phyloP scores from a whole-genome alignment of 2,797 vertebrate genomes.

The Meriones psammophilus region DNA sequence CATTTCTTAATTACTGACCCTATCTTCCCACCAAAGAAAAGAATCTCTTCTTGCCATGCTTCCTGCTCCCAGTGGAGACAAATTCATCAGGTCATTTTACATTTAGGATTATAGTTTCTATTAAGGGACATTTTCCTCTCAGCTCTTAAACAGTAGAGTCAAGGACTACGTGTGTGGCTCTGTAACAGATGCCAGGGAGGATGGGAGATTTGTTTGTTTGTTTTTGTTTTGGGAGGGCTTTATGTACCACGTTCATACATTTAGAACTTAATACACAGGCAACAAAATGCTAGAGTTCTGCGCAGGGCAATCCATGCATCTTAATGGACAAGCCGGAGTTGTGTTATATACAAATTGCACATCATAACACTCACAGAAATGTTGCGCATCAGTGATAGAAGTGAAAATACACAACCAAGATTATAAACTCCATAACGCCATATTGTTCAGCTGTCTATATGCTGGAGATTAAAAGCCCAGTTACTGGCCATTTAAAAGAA shows the following conservation, averaged over 20 bases:
- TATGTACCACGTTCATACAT: background rate
- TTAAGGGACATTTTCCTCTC: background rate
- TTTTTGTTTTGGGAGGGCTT: background rate
- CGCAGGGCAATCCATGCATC: background rate
- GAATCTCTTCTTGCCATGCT: background rate
- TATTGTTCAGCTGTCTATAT: slow-evolving; percentile 82
- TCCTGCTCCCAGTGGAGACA: background rate
- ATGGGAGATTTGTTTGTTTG: background rate
- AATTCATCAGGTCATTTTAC: background rate
- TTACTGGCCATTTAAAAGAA: slow-evolving; percentile 85
- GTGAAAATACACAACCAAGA: slow-evolving; percentile 74
- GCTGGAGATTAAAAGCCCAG: slow-evolving; percentile 82
- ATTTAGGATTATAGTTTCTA: background rate
- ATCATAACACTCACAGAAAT: slow-evolving; percentile 26
- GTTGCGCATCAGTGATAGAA: slow-evolving; percentile 17
- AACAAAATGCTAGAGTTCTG: slow-evolving; percentile 30
- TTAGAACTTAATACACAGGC: slow-evolving; percentile 4
- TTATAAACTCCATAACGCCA: slow-evolving; percentile 73
- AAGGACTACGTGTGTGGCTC: background rate
- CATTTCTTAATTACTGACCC: background rate
- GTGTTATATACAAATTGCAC: slow-evolving; percentile 13
- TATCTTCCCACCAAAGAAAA: background rate
- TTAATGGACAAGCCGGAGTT: slow-evolving; percentile 6
- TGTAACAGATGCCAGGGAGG: background rate
- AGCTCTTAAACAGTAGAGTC: background rate